Evolutionary conservation across 2,113 vertebrate genomes (phyloP).

Genomic region (Hippopotamus amphibius): DNA sequence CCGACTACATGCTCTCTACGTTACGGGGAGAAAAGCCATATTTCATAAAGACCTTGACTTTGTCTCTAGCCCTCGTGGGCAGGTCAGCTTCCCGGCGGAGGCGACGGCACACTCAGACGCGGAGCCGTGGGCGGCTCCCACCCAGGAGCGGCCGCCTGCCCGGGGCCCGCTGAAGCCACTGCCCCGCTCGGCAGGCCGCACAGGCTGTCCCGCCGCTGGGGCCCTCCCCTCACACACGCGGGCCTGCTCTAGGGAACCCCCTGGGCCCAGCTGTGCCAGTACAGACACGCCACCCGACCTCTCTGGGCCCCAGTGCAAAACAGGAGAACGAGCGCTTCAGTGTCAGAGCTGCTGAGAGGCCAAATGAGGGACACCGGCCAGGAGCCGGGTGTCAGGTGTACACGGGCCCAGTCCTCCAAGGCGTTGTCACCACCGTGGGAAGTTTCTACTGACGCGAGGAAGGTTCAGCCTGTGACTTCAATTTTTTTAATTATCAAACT

Average conservation of each 20-base stretch:
- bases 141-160: neutral
- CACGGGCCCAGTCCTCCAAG: neutral
- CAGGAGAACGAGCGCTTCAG: neutral
- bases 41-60: neutral
- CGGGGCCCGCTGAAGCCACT: neutral
- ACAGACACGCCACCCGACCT: neutral
- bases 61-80: neutral
- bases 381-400: accelerated
- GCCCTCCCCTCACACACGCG: neutral
- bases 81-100: neutral
- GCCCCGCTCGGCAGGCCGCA: neutral
- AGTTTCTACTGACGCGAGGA: neutral
- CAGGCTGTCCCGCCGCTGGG: neutral
- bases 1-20: neutral
- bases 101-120: neutral
- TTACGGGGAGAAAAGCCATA: neutral
- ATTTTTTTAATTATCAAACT: neutral
- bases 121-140: neutral
- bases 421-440: neutral
- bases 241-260: neutral
- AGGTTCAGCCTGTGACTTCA: neutral
- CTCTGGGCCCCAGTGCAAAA: neutral
- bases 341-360: neutral
- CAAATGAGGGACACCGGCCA: accelerated
- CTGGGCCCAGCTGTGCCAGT: neutral